These are phyloP conservation scores for Helleia helle DNA, from an alignment of 2,888 invertebrate species.

Conservation along the genomic window DNA sequence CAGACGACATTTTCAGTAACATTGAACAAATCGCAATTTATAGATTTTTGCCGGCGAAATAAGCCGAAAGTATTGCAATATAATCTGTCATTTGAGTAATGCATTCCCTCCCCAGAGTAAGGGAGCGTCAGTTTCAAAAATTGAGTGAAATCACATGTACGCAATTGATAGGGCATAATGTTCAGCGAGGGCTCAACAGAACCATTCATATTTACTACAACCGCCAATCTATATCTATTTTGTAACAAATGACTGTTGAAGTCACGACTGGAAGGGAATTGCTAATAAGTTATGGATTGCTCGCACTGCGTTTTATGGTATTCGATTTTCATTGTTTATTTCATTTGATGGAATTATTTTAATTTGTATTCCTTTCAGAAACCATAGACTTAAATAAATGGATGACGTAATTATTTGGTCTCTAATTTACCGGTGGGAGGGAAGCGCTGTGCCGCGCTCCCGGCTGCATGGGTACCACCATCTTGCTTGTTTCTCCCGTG, in stretches of 20 bases:
- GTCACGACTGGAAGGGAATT: conserved; percentile 49
- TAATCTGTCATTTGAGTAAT: conserved; percentile 59
- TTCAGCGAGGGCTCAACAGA: conserved; percentile 16
- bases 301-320: conserved; percentile 30
- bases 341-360: too few species aligned
- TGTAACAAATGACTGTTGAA: conserved; percentile 52
- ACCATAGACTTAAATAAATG: too few species aligned
- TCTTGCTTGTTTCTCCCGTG: too few species aligned
- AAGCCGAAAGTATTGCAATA: conserved; percentile 24
- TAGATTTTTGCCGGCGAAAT: conserved; percentile 10
- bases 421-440: too few species aligned
- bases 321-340: not conserved
- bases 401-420: too few species aligned
- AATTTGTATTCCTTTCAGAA: too few species aligned
- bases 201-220: conserved; percentile 54
- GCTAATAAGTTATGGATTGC: conserved; percentile 53
- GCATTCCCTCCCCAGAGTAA: conserved; percentile 39
- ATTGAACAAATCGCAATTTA: not conserved
- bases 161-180: conserved; percentile 53
- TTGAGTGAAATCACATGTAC: conserved; percentile 69
- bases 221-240: conserved; percentile 60
- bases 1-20: too few species aligned
- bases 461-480: too few species aligned
- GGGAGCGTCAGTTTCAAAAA: conserved; percentile 71
- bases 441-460: too few species aligned